Conservation (phyloP, 2,888 invertebrate genomes). For the Deilephila porcellus region DNA sequence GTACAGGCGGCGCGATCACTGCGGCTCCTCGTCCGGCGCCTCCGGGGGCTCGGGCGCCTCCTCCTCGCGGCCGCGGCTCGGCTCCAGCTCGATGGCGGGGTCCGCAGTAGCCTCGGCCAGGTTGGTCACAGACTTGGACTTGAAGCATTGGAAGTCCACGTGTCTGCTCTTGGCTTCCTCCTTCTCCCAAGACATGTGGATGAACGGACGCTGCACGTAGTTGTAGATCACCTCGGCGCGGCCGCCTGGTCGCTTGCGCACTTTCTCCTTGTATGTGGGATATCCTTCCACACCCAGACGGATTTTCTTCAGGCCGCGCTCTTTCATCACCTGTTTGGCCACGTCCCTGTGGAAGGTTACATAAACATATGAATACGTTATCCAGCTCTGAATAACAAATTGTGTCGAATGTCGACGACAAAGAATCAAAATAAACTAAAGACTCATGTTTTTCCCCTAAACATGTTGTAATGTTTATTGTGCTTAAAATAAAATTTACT, state of each 20-base stretch:
- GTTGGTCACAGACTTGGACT: conserved; percentile 98
- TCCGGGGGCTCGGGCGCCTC: conserved; percentile 55
- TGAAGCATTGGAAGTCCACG: conserved; percentile 99
- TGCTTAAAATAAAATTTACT: no score
- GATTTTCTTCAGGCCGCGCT: conserved; percentile 99
- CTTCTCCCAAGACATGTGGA: conserved; percentile 99
- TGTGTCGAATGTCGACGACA: no score
- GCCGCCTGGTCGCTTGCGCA: conserved; percentile 97
- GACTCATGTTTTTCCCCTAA: no score
- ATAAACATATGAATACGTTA: neutral
- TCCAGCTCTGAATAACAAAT: no score
- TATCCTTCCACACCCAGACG: conserved; percentile 99
- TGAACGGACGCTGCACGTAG: conserved; percentile 99
- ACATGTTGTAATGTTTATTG: no score
- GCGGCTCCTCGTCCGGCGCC: conserved; percentile 45
- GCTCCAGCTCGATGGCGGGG: conserved; percentile 88
- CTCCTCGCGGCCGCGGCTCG: conserved; percentile 69
- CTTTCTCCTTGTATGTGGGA: conserved; percentile 99
- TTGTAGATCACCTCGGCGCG: conserved; percentile 99
- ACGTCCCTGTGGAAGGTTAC: conserved; percentile 89
- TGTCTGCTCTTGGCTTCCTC: conserved; percentile 99
- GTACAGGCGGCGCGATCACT: conserved; percentile 31
- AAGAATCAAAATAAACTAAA: no score
- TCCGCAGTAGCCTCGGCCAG: conserved; percentile 97
- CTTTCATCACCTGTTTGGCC: conserved; percentile 99